A percentile compares a stretch with the other conserved stretches of the same genome.
Evolutionary conservation across 2,888 invertebrate genomes (phyloP).

Genomic region (Lamellibrachia columna): DNA sequence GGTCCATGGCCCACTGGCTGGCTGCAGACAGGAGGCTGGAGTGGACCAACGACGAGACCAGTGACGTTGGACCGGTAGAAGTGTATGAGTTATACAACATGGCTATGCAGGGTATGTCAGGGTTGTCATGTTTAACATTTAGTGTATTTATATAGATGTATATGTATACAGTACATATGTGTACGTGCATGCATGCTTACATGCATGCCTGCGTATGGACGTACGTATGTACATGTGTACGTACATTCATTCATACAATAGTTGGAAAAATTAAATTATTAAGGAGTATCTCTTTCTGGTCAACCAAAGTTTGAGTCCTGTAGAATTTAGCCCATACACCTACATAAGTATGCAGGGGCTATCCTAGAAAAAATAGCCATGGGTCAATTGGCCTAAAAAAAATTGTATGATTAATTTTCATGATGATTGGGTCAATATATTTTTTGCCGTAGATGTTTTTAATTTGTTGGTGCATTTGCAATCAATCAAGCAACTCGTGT

Average conservation of each 20-base stretch:
- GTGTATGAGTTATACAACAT: background rate
- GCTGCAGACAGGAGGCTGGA: background rate
- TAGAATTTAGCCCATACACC: background rate
- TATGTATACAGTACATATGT: background rate
- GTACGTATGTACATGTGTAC: too few species aligned
- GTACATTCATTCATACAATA: background rate
- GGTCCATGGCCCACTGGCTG: background rate
- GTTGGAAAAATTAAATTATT: background rate
- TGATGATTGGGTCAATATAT: too few species aligned
- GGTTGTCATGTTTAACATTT: too few species aligned
- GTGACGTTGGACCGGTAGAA: background rate
- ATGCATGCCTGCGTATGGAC: background rate
- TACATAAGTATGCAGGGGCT: too few species aligned
- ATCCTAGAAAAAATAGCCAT: too few species aligned
- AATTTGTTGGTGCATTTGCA: too few species aligned
- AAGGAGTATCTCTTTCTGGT: background rate
- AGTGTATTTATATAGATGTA: background rate
- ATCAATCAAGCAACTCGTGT: too few species aligned
- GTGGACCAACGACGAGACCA: background rate
- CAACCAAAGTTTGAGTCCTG: background rate
- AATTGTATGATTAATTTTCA: too few species aligned
- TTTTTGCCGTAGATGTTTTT: too few species aligned
- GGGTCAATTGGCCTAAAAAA: too few species aligned
- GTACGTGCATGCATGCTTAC: background rate
- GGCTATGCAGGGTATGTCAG: background rate